Conservation (phyloP, 2,797 vertebrate species). For the Steatocranus sp. region DNA sequence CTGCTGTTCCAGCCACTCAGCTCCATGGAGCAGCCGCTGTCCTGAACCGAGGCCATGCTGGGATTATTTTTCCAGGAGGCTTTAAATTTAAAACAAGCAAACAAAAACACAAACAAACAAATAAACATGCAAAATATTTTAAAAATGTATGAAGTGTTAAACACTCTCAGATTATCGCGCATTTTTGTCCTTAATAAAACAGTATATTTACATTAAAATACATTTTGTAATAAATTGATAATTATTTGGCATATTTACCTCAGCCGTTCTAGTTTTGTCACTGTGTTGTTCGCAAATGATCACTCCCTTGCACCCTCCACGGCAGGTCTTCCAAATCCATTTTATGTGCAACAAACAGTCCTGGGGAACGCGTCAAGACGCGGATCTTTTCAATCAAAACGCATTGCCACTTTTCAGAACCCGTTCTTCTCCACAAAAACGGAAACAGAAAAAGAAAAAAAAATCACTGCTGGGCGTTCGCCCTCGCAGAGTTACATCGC, state of each 20-base stretch:
- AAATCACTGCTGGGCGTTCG: neutral
- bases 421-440: neutral
- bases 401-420: neutral
- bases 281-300: constrained; percentile 26
- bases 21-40: constrained; percentile 66
- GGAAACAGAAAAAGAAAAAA: no score
- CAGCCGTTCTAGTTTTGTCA: constrained; percentile 1
- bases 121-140: neutral
- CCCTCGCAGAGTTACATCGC: neutral
- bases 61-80: constrained; percentile 8
- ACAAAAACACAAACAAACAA: neutral
- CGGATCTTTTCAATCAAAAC: constrained; percentile 39
- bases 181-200: neutral
- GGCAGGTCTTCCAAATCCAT: constrained; percentile 60
- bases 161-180: neutral
- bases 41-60: constrained; percentile 60
- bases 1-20: constrained; percentile 67
- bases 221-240: neutral
- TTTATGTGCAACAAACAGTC: constrained; percentile 42
- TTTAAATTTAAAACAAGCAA: neutral
- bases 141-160: neutral
- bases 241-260: constrained; percentile 38
- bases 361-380: constrained; percentile 46
- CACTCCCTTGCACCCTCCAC: constrained; percentile 55
- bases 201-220: neutral